Evolutionary conservation across 1,140 invertebrate genomes (phyloP).

Genomic region (Liolophura sinensis): DNA sequence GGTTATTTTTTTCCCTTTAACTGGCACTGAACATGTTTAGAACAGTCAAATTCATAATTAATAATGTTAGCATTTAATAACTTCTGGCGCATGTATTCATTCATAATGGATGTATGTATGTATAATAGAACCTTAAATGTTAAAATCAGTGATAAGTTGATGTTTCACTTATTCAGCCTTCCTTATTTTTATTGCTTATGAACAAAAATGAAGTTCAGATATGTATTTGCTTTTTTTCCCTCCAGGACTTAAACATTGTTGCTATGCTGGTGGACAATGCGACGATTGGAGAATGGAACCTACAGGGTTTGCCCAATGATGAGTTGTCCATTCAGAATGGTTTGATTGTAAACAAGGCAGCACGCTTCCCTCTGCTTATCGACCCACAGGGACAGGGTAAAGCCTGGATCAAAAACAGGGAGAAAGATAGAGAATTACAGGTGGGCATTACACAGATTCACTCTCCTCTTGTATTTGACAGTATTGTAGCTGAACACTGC

Average conservation of each 20-base stretch:
- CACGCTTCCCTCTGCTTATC: slow-evolving; percentile 86
- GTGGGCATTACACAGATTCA: slow-evolving; percentile 48
- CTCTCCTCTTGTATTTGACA: not conserved
- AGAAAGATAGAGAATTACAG: slow-evolving; percentile 87
- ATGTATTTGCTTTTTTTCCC: slow-evolving; percentile 1
- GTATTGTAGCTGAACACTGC: no score
- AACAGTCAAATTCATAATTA: no score
- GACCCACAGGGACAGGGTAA: slow-evolving; percentile 98
- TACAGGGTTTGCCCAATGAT: slow-evolving; percentile 95
- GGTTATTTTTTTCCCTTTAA: no score
- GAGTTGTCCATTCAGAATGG: slow-evolving; percentile 97
- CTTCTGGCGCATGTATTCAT: no score
- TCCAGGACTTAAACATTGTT: slow-evolving; percentile 80
- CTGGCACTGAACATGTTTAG: no score
- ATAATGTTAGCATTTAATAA: no score
- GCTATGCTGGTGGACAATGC: slow-evolving; percentile 90
- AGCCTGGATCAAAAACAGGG: slow-evolving; percentile 96
- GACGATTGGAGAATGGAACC: slow-evolving; percentile 88
- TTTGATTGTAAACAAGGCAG: slow-evolving; percentile 91
- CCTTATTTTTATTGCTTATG: no score
- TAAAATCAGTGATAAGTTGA: no score
- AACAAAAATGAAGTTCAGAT: not conserved
- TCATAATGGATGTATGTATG: no score
- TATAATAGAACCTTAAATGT: no score
- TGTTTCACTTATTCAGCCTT: no score